A percentile compares a stretch with the other conserved stretches of the same genome.
These are phyloP conservation scores for Spea bombifrons DNA, from an alignment of 2,113 vertebrate species.

Conservation along the genomic window DNA sequence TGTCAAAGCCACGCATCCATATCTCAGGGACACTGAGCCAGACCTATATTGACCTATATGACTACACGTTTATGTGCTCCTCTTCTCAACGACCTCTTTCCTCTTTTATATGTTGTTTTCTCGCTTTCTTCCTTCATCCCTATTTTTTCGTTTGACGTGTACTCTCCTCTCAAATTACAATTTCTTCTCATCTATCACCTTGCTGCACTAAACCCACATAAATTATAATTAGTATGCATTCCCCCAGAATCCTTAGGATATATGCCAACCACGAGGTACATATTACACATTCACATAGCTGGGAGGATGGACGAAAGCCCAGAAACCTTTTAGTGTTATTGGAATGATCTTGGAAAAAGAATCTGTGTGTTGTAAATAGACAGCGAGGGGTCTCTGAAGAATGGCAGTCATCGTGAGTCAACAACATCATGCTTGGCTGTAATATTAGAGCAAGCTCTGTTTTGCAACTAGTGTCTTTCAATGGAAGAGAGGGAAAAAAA, in stretches of 20 bases:
- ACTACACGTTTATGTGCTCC: too few species aligned
- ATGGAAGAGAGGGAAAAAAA: not conserved
- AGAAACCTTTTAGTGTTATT: constrained; percentile 41
- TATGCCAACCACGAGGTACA: constrained; percentile 25
- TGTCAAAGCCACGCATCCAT: too few species aligned
- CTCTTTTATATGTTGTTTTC: not conserved
- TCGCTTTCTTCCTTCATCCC: not conserved
- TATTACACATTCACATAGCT: constrained; percentile 29
- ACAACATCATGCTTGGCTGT: constrained; percentile 23
- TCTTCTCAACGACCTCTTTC: not conserved
- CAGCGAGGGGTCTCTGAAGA: constrained; percentile 34
- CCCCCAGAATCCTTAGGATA: constrained; percentile 26
- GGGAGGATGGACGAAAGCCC: constrained; percentile 38
- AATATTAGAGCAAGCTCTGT: constrained; percentile 21
- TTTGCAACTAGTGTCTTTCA: constrained; percentile 15
- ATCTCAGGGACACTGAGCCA: too few species aligned
- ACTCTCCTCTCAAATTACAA: not conserved
- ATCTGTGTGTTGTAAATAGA: constrained; percentile 42
- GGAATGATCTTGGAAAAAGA: constrained; percentile 27
- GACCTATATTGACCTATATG: too few species aligned
- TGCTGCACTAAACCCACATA: constrained; percentile 2
- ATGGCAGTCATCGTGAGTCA: constrained; percentile 36
- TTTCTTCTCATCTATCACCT: not conserved
- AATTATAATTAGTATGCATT: constrained; percentile 1
- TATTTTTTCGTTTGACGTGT: not conserved